Percentiles rank a stretch among this genome's conserved stretches.
phyloP scores from a whole-genome alignment of 2,113 vertebrate species.

The Dromas ardeola region DNA sequence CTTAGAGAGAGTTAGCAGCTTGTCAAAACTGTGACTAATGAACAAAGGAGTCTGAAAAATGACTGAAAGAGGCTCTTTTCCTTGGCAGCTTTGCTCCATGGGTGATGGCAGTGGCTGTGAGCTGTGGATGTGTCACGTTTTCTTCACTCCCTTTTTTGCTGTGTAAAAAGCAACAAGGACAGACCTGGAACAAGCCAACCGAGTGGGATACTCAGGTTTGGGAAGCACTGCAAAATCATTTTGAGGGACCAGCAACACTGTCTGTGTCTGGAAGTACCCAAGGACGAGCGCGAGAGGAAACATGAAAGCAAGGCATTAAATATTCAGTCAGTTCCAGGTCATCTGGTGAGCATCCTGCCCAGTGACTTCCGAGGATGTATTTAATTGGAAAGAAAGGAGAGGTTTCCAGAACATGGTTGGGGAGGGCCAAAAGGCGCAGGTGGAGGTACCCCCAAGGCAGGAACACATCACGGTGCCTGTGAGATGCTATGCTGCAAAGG shows the following conservation, averaged over 20 bases:
- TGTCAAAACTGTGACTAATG: background rate
- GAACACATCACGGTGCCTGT: rapidly evolving
- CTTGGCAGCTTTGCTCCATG: background rate
- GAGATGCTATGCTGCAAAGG: background rate
- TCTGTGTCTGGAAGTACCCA: background rate
- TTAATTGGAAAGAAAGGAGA: background rate
- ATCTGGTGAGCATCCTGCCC: background rate
- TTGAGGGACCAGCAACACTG: background rate
- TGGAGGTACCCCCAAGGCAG: too few species aligned
- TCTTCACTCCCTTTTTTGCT: background rate
- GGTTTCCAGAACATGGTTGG: background rate
- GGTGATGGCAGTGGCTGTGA: background rate
- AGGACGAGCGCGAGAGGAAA: background rate
- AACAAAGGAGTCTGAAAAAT: background rate
- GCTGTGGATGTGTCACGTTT: background rate
- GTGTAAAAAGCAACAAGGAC: background rate
- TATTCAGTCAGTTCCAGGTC: background rate
- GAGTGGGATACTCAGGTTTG: background rate
- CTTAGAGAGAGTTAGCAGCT: background rate
- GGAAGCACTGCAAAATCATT: background rate
- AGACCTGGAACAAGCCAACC: background rate
- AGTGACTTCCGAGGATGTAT: background rate
- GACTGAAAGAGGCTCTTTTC: background rate
- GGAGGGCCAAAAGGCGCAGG: rapidly evolving
- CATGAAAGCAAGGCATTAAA: rapidly evolving